Percentiles rank a stretch among this genome's conserved stretches.
Conservation (phyloP, 2,888 invertebrate genomes). For the Caenorhabditis sulstoni region DNA sequence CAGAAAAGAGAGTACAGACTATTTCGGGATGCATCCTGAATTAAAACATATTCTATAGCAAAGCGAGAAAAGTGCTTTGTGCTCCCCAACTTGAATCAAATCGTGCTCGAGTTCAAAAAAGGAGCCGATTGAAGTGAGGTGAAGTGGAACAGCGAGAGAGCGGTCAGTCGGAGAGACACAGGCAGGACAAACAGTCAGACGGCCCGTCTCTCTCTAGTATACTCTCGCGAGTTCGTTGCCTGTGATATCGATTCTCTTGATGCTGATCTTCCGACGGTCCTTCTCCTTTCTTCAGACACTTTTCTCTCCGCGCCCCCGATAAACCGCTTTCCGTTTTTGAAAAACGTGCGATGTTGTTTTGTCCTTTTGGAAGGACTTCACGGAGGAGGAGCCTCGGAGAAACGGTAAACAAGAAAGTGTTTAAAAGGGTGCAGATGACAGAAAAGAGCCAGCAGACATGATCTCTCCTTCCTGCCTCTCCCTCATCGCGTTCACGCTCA, state of each 20-base stretch:
- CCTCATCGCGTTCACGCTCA: constrained; percentile 14
- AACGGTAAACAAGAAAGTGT: neutral
- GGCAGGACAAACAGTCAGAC: neutral
- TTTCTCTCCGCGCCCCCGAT: neutral
- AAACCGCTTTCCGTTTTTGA: neutral
- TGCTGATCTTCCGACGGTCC: neutral
- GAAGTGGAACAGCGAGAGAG: neutral
- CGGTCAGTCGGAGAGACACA: neutral
- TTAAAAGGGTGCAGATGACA: neutral
- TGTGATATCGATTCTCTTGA: neutral
- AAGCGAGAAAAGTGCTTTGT: neutral
- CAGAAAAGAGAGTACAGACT: neutral
- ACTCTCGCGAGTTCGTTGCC: neutral
- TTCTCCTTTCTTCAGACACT: neutral
- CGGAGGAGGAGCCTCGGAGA: neutral
- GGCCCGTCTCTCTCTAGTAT: neutral
- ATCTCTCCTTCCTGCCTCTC: constrained; percentile 5
- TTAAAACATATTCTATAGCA: neutral
- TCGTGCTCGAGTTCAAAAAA: constrained; percentile 3
- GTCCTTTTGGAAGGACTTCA: neutral
- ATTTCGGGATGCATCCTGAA: neutral
- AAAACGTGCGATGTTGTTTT: constrained; percentile 1
- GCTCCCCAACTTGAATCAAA: neutral
- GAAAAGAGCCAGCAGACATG: neutral
- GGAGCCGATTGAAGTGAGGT: neutral